Evolutionary conservation across 2,888 invertebrate genomes (phyloP), one percentile per base, ranked within the genome.

Genomic region (Lobophora halterata): DNA sequence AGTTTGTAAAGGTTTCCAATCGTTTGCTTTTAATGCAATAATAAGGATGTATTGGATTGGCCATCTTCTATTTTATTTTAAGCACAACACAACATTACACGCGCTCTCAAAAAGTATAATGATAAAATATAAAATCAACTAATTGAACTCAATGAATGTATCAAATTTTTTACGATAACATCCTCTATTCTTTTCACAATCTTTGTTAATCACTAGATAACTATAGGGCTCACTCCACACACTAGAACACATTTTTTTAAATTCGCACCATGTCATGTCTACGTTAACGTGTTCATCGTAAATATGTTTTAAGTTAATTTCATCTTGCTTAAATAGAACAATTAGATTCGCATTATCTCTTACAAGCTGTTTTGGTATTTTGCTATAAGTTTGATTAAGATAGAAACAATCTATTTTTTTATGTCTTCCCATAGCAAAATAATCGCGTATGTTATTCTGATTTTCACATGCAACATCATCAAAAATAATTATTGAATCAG

Each of bases 261-360:
- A 62, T 28, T 49, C n/a, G 0, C 3, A 1, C 50, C 50, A 65
- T 1, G 13, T 17, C 37, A 63, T 52, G 35, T 61, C 59, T 11
- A 50, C 11, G 35, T 38, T 46, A 2, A 56, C 55, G 32, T 60
- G 60, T 16, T 66, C 65, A 13, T 59, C 35, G 27, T 57, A 64
- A 7, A 55, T 33, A 43, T 64, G 61, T 33, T 44, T 55, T 11
- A 63, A 26, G 31, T 64, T 64, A 0, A 47, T 27, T n/a, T 60
- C 53, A 28, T 65, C 54, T 47, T 59, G 65, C 31, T 56, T 57
- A 20, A 65, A 65, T 6, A 61, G 35, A 10, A 63, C 24, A n/a
- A 48, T 14, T 4, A 48, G 7, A 9, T 44, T 48, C 2, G 16
- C 28, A 24, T 41, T 48, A 29, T 46, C 46, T 17, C 46, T 13